phyloP scores from a whole-genome alignment of 2,888 invertebrate genomes.

The Pinctada fucata region DNA sequence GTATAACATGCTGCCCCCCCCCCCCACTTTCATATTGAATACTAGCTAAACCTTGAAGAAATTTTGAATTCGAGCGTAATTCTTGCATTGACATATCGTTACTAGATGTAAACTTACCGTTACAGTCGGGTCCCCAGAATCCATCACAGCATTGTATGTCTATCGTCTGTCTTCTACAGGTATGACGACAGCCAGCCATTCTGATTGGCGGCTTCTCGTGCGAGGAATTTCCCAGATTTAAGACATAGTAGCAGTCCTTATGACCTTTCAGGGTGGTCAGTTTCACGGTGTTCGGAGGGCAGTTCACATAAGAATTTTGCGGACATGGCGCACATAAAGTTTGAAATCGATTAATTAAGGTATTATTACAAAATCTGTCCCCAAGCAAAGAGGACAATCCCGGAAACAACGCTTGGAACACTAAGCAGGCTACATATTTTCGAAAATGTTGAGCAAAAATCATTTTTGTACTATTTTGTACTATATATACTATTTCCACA shows the following conservation, averaged over 20 bases:
- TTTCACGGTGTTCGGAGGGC: slow-evolving; percentile 10
- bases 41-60: too few species aligned
- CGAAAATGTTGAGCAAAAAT: too few species aligned
- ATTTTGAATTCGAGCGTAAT: too few species aligned
- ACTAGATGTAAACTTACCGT: slow-evolving; percentile 48
- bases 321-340: slow-evolving; percentile 19
- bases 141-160: slow-evolving; percentile 58
- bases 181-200: neutral
- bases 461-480: too few species aligned
- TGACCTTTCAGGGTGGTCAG: slow-evolving; percentile 11
- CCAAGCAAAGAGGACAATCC: neutral
- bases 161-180: neutral
- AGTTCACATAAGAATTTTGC: slow-evolving; percentile 5
- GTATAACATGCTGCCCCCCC: too few species aligned
- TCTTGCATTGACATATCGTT: too few species aligned
- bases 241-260: neutral
- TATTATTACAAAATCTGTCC: slow-evolving; percentile 1
- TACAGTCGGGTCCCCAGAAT: slow-evolving; percentile 63
- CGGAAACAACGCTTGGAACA: neutral
- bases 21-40: too few species aligned
- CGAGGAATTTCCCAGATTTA: neutral
- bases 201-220: neutral
- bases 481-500: too few species aligned
- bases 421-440: too few species aligned
- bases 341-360: neutral